Percentiles rank a stretch among this genome's conserved stretches.
phyloP scores from a whole-genome alignment of 2,888 invertebrate species.

The Drosophila recens region DNA sequence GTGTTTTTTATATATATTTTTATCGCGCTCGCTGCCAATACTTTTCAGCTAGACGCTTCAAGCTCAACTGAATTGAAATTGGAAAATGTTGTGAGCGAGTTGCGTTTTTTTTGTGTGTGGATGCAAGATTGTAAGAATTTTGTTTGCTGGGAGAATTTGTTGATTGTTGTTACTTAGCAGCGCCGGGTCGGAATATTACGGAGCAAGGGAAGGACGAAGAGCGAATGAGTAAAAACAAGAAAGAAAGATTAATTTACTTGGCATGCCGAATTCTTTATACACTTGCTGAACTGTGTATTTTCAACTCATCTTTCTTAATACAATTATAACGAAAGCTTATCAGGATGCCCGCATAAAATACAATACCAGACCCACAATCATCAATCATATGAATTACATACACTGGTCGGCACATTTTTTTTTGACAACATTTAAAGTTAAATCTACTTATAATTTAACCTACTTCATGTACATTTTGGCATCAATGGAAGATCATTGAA shows the following conservation, averaged over 20 bases:
- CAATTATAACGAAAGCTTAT: no score
- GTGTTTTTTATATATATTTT: slow-evolving; percentile 11
- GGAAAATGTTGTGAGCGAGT: slow-evolving; percentile 26
- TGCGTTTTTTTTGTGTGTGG: slow-evolving; percentile 19
- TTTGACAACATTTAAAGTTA: no score
- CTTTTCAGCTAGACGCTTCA: slow-evolving; percentile 64
- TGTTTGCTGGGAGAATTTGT: slow-evolving; percentile 67
- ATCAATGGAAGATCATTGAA: no score
- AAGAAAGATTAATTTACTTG: not conserved
- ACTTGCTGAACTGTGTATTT: not conserved
- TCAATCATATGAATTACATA: no score
- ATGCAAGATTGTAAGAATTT: slow-evolving; percentile 41
- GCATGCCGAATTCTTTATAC: not conserved
- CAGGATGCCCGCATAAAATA: no score
- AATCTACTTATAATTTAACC: no score
- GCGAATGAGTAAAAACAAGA: not conserved
- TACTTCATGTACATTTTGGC: no score
- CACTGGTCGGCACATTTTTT: no score
- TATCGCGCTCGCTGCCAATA: slow-evolving; percentile 44
- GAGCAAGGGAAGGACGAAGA: slow-evolving; percentile 23
- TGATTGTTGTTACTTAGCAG: slow-evolving; percentile 83
- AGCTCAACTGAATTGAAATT: slow-evolving; percentile 58
- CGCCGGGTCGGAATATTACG: slow-evolving; percentile 26
- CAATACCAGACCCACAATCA: no score
- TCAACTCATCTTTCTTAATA: no score